Base-by-base conservation (phyloP, 37 sponge, comb jelly and placozoan genomes). In the Cladorhizidae sp. region DNA sequence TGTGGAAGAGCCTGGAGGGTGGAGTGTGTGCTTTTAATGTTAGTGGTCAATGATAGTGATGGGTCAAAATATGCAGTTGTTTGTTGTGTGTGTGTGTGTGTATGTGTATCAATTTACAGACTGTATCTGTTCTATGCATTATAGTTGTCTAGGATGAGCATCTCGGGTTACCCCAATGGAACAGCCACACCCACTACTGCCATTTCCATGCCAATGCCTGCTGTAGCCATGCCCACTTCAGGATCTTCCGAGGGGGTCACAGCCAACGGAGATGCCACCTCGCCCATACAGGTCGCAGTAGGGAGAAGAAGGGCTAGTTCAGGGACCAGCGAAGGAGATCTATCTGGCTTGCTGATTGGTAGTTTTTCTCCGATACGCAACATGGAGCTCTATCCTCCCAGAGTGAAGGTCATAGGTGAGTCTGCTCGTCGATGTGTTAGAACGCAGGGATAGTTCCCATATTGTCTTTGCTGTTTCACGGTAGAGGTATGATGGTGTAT, bases 361-460 rank as follows among this genome's bases (percentile, higher is more conserved):
- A 77, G 85, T 40, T 85, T 57, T 49, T 77, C 78, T 40, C 78
- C 63, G 0, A 58, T 85, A 7, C 39, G 23, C 14, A 76, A 85
- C 31, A 69, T 61, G 37, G 85, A 85, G 18, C 70, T 85, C 31
- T 85, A 85, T 54, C 77, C 77, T 5, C 71, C 32, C 49, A 85
- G 49, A 20, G 35, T 38, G 14, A 85, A 61, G 50, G 70, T 85
- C 2, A 61, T 70, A 28, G 85, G 85, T 85, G 35, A 64, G 83
- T 25, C 2, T 61, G 17, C 14, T n/a, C n/a, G n/a, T n/a, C n/a
- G n/a, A n/a, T n/a, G n/a, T n/a, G n/a, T n/a, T n/a, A n/a, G n/a
- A n/a, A n/a, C n/a, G n/a, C n/a, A n/a, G n/a, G n/a, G n/a, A n/a
- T n/a, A n/a, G n/a, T n/a, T n/a, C n/a, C n/a, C n/a, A n/a, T n/a